A percentile compares a stretch with the other conserved stretches of the same genome.
Evolutionary conservation across 2,888 invertebrate genomes (phyloP).

Genomic region (Pyrochroa serraticornis): DNA sequence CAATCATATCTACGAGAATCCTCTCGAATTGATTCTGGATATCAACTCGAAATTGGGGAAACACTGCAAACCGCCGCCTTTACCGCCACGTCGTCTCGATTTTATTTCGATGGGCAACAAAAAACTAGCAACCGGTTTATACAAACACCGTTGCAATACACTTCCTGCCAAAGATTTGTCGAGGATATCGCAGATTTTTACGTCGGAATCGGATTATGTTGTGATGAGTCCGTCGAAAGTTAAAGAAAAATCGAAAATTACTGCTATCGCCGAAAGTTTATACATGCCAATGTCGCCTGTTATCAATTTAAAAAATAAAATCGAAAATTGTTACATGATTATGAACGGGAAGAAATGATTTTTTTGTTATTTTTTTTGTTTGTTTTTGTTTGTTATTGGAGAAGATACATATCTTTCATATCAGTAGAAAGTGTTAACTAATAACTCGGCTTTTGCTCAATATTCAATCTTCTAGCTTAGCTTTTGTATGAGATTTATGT

Average conservation of each 20-base stretch:
- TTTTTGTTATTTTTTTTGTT: not conserved
- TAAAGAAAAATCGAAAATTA: constrained; percentile 36
- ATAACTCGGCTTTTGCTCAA: constrained; percentile 23
- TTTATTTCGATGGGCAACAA: not conserved
- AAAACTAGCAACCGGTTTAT: constrained; percentile 6
- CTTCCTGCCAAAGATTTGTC: constrained; percentile 53
- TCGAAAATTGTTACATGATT: constrained; percentile 48
- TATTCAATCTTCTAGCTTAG: constrained; percentile 15
- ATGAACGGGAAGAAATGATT: constrained; percentile 46
- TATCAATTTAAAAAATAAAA: constrained; percentile 43
- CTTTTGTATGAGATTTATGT: constrained; percentile 10
- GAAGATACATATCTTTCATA: not conserved
- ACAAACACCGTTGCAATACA: constrained; percentile 52
- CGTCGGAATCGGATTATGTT: constrained; percentile 50
- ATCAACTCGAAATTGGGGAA: constrained; percentile 36
- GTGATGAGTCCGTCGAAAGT: constrained; percentile 52
- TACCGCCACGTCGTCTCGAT: constrained; percentile 57
- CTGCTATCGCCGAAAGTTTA: constrained; percentile 41
- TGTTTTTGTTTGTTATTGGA: not conserved
- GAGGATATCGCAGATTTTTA: constrained; percentile 52
- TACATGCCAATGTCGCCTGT: constrained; percentile 54
- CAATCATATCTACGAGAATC: constrained; percentile 57
- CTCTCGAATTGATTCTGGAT: constrained; percentile 53
- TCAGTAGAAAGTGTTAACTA: not conserved
- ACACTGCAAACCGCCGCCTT: constrained; percentile 54